These are phyloP conservation scores for Allacma fusca DNA, from an alignment of 2,888 invertebrate species.

Conservation along the genomic window DNA sequence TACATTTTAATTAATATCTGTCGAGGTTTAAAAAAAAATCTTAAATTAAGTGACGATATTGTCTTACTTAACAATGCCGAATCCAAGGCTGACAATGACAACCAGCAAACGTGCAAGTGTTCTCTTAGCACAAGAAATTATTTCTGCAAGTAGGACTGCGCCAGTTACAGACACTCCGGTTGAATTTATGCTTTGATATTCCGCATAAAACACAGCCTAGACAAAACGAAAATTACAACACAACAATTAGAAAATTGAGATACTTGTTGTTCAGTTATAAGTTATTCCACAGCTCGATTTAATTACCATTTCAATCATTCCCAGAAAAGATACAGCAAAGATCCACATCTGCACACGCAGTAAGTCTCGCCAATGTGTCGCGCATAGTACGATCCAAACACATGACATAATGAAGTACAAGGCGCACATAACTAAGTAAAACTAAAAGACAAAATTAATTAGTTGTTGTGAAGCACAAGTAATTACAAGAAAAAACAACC, in stretches of 20 bases:
- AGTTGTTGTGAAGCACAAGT: too few relatives aligned
- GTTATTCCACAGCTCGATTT: too few relatives aligned
- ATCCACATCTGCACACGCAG: constrained; percentile 96
- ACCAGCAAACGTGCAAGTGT: constrained; percentile 92
- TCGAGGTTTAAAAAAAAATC: too few relatives aligned
- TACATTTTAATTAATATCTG: too few relatives aligned
- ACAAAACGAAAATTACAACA: constrained; percentile 32
- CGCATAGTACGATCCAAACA: constrained; percentile 83
- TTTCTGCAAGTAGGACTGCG: constrained; percentile 85
- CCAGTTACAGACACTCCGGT: constrained; percentile 73
- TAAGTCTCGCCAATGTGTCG: constrained; percentile 88
- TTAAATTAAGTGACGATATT: background rate
- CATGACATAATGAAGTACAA: constrained; percentile 75
- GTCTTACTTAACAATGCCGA: constrained; percentile 90
- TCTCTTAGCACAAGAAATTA: constrained; percentile 89
- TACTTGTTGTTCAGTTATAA: constrained; percentile 24
- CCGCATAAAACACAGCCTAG: constrained; percentile 86
- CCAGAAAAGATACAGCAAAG: constrained; percentile 86
- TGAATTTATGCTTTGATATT: constrained; percentile 80
- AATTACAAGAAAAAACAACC: too few relatives aligned
- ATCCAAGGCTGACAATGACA: constrained; percentile 92
- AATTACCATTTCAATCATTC: constrained; percentile 77
- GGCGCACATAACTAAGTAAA: constrained; percentile 89
- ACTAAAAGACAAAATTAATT: constrained; percentile 69
- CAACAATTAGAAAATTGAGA: background rate